Evolutionary conservation across 2,888 invertebrate genomes (phyloP), one percentile per base, ranked within the genome.

Genomic region (Physocephala rufipes): DNA sequence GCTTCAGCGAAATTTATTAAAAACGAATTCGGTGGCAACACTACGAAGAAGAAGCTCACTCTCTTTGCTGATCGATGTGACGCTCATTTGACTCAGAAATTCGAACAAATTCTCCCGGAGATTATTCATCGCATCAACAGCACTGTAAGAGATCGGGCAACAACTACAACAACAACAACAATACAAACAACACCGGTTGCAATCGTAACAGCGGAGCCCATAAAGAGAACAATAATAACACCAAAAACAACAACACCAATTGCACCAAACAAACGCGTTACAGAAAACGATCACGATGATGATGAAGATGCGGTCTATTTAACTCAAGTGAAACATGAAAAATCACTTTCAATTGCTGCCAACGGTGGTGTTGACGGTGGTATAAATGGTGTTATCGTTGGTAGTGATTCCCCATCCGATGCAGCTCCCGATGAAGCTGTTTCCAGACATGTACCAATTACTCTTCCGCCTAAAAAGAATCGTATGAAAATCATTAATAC

Each of bases 91-190:
- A 82, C 84, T 9, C 80, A 84, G 51, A 80, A 82, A 47, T 79
- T 84, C 74, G 85, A 84, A 68, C 82, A 84, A 64, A 80, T 83
- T 28, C 72, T 84, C 9, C 84, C 84, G 1, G 84, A 85, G 73
- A 79, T 84, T 69, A 78, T 84, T 26, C 79, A 76, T 67, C 79
- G 81, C 59, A 84, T 84, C 61, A 64, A 72, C 67, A 80, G 75
- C 69, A 78, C 78, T 62, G 24, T 24, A 26, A 67, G 63, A 36
- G 28, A 65, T n/a, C 49, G 47, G n/a, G 19, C 53, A 7, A 43
- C 51, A 3, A 13, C 49, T 12, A 7, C 62, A 59, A 28, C 12
- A 45, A 53, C 36, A 24, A n/a, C 63, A 30, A 2, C 63, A 26
- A 28, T 53, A 59, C 58, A 63, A 62, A 30, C 19, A 43, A 63